Evolutionary conservation across 1,140 invertebrate species (phyloP), one percentile per base, ranked within the genome.

Genomic region (Alviniconcha marisindica): DNA sequence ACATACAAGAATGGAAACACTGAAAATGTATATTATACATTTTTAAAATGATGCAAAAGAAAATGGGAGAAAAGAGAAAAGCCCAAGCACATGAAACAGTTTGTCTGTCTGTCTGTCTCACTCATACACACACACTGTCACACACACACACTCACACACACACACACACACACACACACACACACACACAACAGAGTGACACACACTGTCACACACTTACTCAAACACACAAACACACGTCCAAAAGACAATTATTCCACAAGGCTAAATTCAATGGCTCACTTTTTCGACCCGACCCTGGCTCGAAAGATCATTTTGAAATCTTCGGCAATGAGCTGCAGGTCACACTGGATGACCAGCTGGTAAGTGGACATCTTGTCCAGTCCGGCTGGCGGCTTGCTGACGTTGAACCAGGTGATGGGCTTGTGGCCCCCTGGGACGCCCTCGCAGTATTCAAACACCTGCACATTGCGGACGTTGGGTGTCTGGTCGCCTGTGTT

Each of bases 221-320:
- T 15, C 48, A 51, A 51, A 51, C 12, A 10, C 7, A 10, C 7
- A 51, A 51, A 51, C 12, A 51, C 12, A 51, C 12, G 21, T 1
- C 12, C 21, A 1, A 51, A 51, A n/a, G n/a, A n/a, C 12, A 51
- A 51, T 51, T 51, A 10, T 51, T 51, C 18, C 4, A 24, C 15
- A 60, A 60, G 18, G 0, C 18, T 21, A 60, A n/a, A 21, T 24
- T 60, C 28, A 42, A 24, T 44, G 42, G 76, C 90, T 90, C 84
- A 95, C 94, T 93, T 94, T 89, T 94, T 94, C 51, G 92, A 93
- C 76, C 94, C 94, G 36, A 94, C 88, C 85, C 93, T 91, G 2
- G 94, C 92, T 10, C 91, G 89, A 74, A 95, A 93, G 36, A 94
- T 91, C 94, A 95, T 94, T 38, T 92, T 91, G 86, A 95, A 95